These are phyloP conservation scores for Eulemur rufifrons DNA, from an alignment of 2,113 vertebrate genomes.

Conservation along the genomic window DNA sequence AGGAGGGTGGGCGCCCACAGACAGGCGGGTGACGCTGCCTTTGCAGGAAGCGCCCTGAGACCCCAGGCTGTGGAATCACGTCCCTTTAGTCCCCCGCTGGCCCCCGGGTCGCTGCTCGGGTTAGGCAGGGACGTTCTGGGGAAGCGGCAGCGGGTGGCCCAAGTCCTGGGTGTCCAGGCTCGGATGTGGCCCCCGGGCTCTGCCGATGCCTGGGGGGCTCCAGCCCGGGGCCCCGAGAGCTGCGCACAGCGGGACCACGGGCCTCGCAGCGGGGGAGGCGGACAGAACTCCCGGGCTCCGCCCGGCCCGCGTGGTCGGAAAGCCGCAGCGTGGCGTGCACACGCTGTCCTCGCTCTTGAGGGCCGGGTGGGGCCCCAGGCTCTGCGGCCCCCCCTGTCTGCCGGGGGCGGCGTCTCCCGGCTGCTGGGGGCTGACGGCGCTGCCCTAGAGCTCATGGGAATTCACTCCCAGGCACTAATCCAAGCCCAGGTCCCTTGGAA, in stretches of 20 bases:
- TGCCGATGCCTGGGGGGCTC: not conserved
- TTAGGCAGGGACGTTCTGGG: not conserved
- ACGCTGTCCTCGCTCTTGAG: not conserved
- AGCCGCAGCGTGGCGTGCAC: no score
- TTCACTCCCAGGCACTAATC: not conserved
- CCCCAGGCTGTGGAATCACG: not conserved
- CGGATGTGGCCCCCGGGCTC: fast-evolving
- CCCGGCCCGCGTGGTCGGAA: not conserved
- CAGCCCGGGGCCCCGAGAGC: not conserved
- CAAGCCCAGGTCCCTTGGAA: not conserved
- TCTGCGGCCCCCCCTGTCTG: not conserved
- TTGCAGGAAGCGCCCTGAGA: not conserved
- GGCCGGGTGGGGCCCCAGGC: not conserved
- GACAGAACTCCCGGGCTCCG: not conserved
- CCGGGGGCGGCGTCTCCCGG: not conserved
- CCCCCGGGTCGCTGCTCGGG: no score
- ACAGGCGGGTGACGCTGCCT: no score
- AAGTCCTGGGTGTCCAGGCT: not conserved
- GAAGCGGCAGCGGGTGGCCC: not conserved
- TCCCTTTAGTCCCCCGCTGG: no score
- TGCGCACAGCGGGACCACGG: no score
- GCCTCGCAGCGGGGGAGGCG: no score
- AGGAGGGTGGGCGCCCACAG: not conserved
- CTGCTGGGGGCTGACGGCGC: not conserved
- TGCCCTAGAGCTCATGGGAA: not conserved